A percentile compares a stretch with the other conserved stretches of the same genome.
These are phyloP conservation scores for Tryphoninae sp. DNA, from an alignment of 2,888 invertebrate genomes.

Conservation along the genomic window DNA sequence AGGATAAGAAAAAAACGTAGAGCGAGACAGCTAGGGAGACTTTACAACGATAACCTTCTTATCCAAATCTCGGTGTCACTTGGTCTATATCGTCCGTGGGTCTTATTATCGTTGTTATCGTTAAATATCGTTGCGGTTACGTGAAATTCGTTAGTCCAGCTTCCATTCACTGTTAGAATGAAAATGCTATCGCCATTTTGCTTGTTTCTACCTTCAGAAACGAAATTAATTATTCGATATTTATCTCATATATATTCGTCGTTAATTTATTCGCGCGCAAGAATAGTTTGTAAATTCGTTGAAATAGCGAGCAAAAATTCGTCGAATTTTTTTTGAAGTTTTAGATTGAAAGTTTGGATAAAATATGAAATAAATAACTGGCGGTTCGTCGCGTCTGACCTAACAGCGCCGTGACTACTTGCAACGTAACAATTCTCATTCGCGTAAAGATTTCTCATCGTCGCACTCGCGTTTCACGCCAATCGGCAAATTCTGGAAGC, in stretches of 20 bases:
- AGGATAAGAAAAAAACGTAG: conserved; percentile 8
- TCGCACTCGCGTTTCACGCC: neutral
- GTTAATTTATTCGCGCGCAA: neutral
- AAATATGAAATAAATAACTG: neutral
- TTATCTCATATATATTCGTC: neutral
- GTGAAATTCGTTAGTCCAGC: neutral
- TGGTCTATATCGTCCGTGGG: neutral
- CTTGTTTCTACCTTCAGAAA: neutral
- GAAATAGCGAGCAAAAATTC: no score
- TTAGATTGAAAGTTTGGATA: no score
- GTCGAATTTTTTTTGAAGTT: no score
- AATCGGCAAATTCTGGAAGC: neutral
- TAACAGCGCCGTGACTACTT: conserved; percentile 58
- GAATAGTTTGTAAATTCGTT: no score
- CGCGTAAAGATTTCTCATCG: neutral
- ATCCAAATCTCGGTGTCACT: conserved; percentile 40
- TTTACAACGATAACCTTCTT: conserved; percentile 54
- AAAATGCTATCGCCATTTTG: neutral
- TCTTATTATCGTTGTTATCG: conserved; percentile 8
- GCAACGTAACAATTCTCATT: conserved; percentile 22
- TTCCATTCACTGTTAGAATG: neutral
- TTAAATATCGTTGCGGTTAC: neutral
- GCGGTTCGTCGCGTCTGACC: conserved; percentile 47
- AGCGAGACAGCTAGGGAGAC: conserved; percentile 18
- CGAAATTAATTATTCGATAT: neutral